phyloP scores from a whole-genome alignment of 2,888 invertebrate species.

The Trypoxylon attenuatum region DNA sequence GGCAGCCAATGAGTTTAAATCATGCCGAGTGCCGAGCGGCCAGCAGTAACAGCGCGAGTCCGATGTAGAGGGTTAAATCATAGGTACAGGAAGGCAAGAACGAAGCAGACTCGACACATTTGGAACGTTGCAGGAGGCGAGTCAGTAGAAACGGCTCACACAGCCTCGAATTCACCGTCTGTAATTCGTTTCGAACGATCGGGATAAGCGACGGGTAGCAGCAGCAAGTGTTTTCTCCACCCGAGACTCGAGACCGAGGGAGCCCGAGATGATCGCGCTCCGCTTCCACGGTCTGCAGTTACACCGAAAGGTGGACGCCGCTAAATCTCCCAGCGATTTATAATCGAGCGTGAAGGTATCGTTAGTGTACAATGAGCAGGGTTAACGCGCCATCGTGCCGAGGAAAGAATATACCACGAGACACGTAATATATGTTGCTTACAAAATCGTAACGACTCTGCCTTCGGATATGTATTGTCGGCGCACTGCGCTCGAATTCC shows the following conservation, averaged over 20 bases:
- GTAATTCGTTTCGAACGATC: constrained; percentile 47
- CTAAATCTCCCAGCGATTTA: constrained; percentile 38
- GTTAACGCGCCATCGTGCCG: constrained; percentile 17
- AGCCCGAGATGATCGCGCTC: constrained; percentile 9
- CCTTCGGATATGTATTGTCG: not conserved
- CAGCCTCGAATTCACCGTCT: constrained; percentile 32
- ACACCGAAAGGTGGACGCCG: constrained; percentile 15
- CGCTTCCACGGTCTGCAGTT: constrained; percentile 12
- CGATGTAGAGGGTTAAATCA: constrained; percentile 46
- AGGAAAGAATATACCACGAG: not conserved
- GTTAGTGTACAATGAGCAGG: constrained; percentile 32
- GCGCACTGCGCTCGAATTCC: not conserved
- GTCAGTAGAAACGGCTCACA: too few relatives aligned
- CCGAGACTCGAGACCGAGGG: too few relatives aligned
- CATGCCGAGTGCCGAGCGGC: constrained; percentile 58
- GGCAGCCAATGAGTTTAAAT: constrained; percentile 72
- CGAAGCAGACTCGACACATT: constrained; percentile 15
- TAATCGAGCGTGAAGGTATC: constrained; percentile 33
- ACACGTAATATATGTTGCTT: not conserved
- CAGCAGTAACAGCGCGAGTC: constrained; percentile 35
- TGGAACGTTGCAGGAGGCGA: constrained; percentile 14
- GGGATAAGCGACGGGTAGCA: constrained; percentile 35
- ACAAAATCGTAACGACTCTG: not conserved
- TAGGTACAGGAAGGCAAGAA: constrained; percentile 43
- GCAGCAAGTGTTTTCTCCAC: constrained; percentile 29